A percentile compares a stretch with the other conserved stretches of the same genome.
phyloP scores from a whole-genome alignment of 2,797 vertebrate species.

The Onychomys leucogaster region DNA sequence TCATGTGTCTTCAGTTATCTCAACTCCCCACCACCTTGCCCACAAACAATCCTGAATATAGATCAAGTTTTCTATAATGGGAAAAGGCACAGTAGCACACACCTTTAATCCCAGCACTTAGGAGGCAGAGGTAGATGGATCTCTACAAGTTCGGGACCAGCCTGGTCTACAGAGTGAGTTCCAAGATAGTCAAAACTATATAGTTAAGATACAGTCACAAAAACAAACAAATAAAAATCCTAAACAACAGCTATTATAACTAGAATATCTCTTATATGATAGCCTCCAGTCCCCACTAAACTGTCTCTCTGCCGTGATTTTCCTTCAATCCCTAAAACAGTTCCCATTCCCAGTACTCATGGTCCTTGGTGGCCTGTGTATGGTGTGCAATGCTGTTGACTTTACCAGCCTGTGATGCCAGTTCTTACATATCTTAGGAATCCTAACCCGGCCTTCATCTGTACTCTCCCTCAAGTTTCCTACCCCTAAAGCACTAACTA shows the following conservation, averaged over 20 bases:
- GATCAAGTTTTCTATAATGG: neutral
- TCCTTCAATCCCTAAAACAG: neutral
- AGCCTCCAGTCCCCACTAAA: neutral
- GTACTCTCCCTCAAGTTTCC: neutral
- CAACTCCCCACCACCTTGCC: neutral
- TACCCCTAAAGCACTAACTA: neutral
- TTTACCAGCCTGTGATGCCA: neutral
- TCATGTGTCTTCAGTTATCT: neutral
- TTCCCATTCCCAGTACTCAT: neutral
- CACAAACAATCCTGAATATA: neutral
- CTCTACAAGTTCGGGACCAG: neutral
- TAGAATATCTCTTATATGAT: neutral
- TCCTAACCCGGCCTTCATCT: neutral
- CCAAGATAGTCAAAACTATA: neutral
- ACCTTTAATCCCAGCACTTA: neutral
- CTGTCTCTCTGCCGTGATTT: constrained; percentile 16
- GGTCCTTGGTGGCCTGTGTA: neutral
- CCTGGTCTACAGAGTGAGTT: neutral
- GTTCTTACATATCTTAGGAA: neutral
- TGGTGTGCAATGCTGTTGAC: neutral
- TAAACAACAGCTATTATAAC: neutral
- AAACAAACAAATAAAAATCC: neutral
- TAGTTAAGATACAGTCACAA: neutral
- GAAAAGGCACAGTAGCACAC: neutral
- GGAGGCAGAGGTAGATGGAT: neutral